Evolutionary conservation across 1,140 invertebrate species (phyloP).

Genomic region (Schlechtendalia chinensis): DNA sequence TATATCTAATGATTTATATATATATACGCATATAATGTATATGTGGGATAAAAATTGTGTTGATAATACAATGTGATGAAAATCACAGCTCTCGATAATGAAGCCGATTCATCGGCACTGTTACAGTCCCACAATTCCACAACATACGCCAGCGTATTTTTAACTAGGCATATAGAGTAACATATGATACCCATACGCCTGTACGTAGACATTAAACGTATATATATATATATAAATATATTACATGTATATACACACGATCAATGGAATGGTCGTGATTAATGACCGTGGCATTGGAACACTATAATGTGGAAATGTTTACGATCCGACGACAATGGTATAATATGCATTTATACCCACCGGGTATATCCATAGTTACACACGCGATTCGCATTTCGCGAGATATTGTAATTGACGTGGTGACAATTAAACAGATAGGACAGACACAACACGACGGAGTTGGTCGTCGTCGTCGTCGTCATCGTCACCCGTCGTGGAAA

Average conservation of each 20-base stretch:
- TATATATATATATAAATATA: too few species aligned
- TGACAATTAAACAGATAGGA: background rate
- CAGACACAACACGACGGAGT: background rate
- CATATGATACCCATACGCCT: background rate
- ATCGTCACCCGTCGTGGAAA: background rate
- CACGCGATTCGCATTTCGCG: background rate
- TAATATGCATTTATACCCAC: background rate
- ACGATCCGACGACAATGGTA: background rate
- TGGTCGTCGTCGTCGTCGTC: too few species aligned
- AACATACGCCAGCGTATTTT: background rate
- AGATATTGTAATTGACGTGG: background rate
- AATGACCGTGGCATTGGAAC: constrained; percentile 34
- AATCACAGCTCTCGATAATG: constrained; percentile 22
- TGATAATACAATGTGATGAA: background rate
- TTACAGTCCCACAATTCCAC: background rate
- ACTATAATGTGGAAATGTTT: background rate
- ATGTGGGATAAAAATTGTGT: background rate
- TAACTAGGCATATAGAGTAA: background rate
- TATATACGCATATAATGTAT: background rate
- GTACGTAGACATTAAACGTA: too few species aligned
- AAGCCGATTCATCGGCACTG: background rate
- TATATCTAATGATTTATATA: background rate
- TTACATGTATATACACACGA: background rate
- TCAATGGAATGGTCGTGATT: constrained; percentile 4
- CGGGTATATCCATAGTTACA: too few species aligned